phyloP scores from a whole-genome alignment of 1,140 invertebrate genomes.

The Penaeus indicus region DNA sequence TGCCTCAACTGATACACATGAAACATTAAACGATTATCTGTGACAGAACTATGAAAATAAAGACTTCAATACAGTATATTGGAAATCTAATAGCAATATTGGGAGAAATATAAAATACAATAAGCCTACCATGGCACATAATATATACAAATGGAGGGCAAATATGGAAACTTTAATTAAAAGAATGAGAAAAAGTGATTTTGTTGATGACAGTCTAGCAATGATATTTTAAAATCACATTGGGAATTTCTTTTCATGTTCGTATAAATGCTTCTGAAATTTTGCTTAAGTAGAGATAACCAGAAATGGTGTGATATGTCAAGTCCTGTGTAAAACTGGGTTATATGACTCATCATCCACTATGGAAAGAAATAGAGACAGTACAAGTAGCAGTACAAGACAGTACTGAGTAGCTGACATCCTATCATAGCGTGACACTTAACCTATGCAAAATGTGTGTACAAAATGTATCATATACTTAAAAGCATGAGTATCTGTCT shows the following conservation, averaged over 20 bases:
- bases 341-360: conserved; percentile 25
- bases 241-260: conserved; percentile 8
- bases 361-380: conserved; percentile 4
- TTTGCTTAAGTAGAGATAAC: conserved; percentile 25
- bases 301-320: conserved; percentile 58
- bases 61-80: conserved; percentile 6
- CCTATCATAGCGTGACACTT: conserved; percentile 51
- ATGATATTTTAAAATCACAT: conserved; percentile 3
- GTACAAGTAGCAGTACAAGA: conserved; percentile 28
- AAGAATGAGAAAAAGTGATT: conserved; percentile 5
- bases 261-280: conserved; percentile 11
- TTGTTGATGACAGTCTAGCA: background rate
- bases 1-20: conserved; percentile 27
- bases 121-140: conserved; percentile 55
- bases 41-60: conserved; percentile 14
- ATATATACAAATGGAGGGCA: conserved; percentile 38
- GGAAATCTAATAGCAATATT: conserved; percentile 6
- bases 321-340: conserved; percentile 32
- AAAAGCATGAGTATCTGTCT: conserved; percentile 58
- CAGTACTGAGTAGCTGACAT: conserved; percentile 30
- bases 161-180: conserved; percentile 17
- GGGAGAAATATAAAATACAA: conserved; percentile 19
- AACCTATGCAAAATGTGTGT: conserved; percentile 57
- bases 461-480: conserved; percentile 56
- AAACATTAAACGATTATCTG: no score